A percentile compares a stretch with the other conserved stretches of the same genome.
Conservation (phyloP, 2,888 invertebrate genomes). For the Thumatha senex region DNA sequence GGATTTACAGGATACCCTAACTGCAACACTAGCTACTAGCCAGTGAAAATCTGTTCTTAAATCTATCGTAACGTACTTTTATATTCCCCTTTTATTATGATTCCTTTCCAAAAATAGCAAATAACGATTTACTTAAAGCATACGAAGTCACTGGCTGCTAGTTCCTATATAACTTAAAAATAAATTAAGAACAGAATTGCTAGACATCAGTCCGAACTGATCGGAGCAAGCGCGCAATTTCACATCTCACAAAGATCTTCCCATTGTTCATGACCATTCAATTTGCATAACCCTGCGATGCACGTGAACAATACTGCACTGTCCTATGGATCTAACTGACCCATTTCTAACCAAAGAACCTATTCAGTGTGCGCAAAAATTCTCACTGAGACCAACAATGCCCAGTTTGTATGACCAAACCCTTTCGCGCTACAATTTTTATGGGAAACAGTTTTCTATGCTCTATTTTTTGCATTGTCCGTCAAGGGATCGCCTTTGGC, state of each 20-base stretch:
- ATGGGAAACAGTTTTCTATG: slow-evolving; percentile 77
- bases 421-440: slow-evolving; percentile 73
- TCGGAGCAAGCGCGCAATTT: slow-evolving; percentile 15
- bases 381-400: slow-evolving; percentile 78
- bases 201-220: too few species aligned
- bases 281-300: slow-evolving; percentile 77
- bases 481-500: slow-evolving; percentile 71
- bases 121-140: too few species aligned
- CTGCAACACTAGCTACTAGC: too few species aligned
- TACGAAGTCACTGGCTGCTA: too few species aligned
- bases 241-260: slow-evolving; percentile 48
- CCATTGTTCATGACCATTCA: slow-evolving; percentile 58
- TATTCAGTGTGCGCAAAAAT: slow-evolving; percentile 67
- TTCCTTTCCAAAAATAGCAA: too few species aligned
- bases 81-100: too few species aligned
- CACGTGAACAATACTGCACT: slow-evolving; percentile 56
- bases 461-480: slow-evolving; percentile 83
- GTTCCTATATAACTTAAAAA: too few species aligned
- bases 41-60: too few species aligned
- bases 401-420: slow-evolving; percentile 59
- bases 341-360: slow-evolving; percentile 64
- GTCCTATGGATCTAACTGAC: slow-evolving; percentile 71
- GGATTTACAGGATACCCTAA: too few species aligned
- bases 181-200: too few species aligned
- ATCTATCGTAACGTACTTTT: too few species aligned